Evolutionary conservation across 2,797 vertebrate genomes (phyloP), one percentile per base, ranked within the genome.

Genomic region (Esox lucius): DNA sequence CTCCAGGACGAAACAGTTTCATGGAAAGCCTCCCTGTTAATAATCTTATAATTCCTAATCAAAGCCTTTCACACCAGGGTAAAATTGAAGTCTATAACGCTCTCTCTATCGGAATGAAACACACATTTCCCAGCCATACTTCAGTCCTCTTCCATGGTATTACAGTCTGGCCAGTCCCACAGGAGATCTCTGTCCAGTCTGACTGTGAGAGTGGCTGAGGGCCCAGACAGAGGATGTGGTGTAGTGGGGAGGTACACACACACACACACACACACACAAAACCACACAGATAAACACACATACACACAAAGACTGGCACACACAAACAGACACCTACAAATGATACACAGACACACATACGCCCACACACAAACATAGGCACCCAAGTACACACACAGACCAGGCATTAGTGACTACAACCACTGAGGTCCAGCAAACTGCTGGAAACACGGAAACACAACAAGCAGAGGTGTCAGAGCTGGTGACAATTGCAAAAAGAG

Each of bases 191-290:
- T 73, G 75, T 53, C 78, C 78, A 85, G 83, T 85, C 78, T 79
- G 87, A 89, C 90, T 90, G 89, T 90, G 82, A 86, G 73, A 39
- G 75, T 62, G 61, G 75, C 81, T 83, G 79, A 26, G 73, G 73
- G 82, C 73, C 72, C 46, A 33, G 79, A 89, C 88, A 84, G 68
- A 61, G 51, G 80, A 86, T 76, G 74, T 49, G 75, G 80, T 49
- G 56, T 73, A 68, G 26, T 74, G 22, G 59, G 71, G 15, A 75
- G 64, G 75, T 12, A 26, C 3, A 24, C 22, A 2, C 12, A 16
- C n/a, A 48, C 67, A 68, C 67, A 69, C 67, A 24, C 39, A 22
- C 35, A 42, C 35, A 68, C 67, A 39, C 64, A n/a, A 66, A 9
- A 17, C 31, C 33, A 33, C 33, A 33, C 33, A 33, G 33, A 33